Conservation (phyloP, 2,888 invertebrate genomes). For the Allophyes oxyacanthae region DNA sequence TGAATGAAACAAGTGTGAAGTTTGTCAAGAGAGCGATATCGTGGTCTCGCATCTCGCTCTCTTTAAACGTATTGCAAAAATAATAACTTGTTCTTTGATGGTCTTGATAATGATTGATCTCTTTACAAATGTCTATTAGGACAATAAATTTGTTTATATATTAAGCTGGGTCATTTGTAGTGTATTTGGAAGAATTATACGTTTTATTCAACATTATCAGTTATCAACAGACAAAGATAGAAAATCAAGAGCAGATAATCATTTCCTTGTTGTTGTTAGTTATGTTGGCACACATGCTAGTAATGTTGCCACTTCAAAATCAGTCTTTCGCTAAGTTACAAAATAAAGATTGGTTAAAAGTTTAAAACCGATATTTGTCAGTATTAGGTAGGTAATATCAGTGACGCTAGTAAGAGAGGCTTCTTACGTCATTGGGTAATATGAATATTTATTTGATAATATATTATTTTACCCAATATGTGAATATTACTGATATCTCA, state of each 20-base stretch:
- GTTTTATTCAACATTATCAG: slow-evolving; percentile 11
- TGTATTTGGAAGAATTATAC: too few relatives aligned
- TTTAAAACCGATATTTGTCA: too few relatives aligned
- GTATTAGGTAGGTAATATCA: too few relatives aligned
- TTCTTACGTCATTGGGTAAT: too few relatives aligned
- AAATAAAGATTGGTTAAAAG: too few relatives aligned
- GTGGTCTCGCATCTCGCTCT: slow-evolving; percentile 56
- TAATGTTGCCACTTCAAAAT: slow-evolving; percentile 23
- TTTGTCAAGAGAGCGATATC: slow-evolving; percentile 52
- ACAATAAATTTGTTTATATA: slow-evolving; percentile 1
- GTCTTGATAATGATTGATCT: not conserved
- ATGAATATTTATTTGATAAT: too few relatives aligned
- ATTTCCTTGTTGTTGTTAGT: slow-evolving; percentile 16
- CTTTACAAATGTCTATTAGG: not conserved
- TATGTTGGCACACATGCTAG: slow-evolving; percentile 16
- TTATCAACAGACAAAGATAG: slow-evolving; percentile 55
- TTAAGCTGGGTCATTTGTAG: not conserved
- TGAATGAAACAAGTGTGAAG: slow-evolving; percentile 71
- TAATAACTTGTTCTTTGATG: not conserved
- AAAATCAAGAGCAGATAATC: slow-evolving; percentile 16
- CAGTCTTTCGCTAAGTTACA: too few relatives aligned
- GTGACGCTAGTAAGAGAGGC: too few relatives aligned
- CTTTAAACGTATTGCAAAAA: slow-evolving; percentile 27
- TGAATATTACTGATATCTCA: too few relatives aligned
- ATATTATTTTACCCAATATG: too few relatives aligned